Evolutionary conservation across 2,888 invertebrate species (phyloP).

Genomic region (Phrixothrix hirtus): DNA sequence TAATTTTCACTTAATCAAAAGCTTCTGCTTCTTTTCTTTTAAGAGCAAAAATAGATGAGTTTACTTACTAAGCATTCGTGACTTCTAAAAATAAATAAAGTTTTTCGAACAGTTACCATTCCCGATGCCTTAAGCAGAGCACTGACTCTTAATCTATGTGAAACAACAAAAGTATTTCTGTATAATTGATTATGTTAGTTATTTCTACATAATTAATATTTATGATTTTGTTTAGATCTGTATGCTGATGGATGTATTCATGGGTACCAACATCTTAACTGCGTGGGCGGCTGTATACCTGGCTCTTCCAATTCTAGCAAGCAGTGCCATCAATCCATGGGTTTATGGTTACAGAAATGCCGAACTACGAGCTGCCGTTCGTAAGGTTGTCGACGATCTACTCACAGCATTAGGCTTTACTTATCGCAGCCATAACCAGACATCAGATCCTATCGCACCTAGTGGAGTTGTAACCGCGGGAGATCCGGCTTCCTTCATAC

Average conservation of each 20-base stretch:
- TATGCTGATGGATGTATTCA: conserved; percentile 60
- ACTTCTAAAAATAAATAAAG: too few species aligned
- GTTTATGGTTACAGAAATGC: conserved; percentile 67
- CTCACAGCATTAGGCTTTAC: conserved; percentile 55
- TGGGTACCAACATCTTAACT: conserved; percentile 58
- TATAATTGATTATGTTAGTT: too few species aligned
- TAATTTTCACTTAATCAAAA: too few species aligned
- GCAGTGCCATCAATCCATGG: conserved; percentile 67
- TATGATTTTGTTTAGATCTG: conserved; percentile 52
- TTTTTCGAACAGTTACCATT: too few species aligned
- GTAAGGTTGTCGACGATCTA: conserved; percentile 60
- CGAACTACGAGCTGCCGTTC: conserved; percentile 63
- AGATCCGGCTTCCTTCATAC: conserved; percentile 51
- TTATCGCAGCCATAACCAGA: conserved; percentile 48
- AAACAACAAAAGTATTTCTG: too few species aligned
- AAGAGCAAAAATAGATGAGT: too few species aligned
- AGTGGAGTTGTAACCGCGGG: conserved; percentile 53
- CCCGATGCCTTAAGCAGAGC: too few species aligned
- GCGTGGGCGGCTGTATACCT: conserved; percentile 62
- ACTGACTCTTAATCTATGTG: too few species aligned
- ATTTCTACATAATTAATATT: too few species aligned
- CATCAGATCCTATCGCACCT: conserved; percentile 48
- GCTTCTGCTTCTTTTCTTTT: too few species aligned
- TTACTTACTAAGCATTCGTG: too few species aligned
- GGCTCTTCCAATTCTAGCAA: conserved; percentile 62